Percentiles rank a stretch among this genome's conserved stretches.
Evolutionary conservation across 1,140 invertebrate species (phyloP).

Genomic region (roundworm (Caenorhabditis elegans)): WBcel235 BX284604.4:10606001-10606500

Average conservation of each 20-base stretch:
- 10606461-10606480: slow-evolving; percentile 22
- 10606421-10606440: background rate
- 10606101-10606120: background rate
- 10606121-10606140: background rate
- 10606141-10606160: background rate
- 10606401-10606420: background rate
- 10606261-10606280: slow-evolving; percentile 6
- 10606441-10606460: background rate
- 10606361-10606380: slow-evolving; percentile 15
- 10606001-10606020: too few species aligned
- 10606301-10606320: too few species aligned
- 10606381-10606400: slow-evolving; percentile 16
- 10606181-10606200: slow-evolving; percentile 32
- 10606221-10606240: slow-evolving; percentile 29
- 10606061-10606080: slow-evolving; percentile 11
- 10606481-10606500: background rate
- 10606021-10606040: background rate
- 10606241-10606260: background rate
- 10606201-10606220: slow-evolving; percentile 17
- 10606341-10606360: background rate
- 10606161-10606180: slow-evolving; percentile 32
- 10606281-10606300: background rate
- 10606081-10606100: background rate
- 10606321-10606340: background rate
- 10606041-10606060: slow-evolving; percentile 14